A percentile compares a stretch with the other conserved stretches of the same genome.
phyloP scores from a whole-genome alignment of 1,140 invertebrate species.

The Odontomachus brunneus region DNA sequence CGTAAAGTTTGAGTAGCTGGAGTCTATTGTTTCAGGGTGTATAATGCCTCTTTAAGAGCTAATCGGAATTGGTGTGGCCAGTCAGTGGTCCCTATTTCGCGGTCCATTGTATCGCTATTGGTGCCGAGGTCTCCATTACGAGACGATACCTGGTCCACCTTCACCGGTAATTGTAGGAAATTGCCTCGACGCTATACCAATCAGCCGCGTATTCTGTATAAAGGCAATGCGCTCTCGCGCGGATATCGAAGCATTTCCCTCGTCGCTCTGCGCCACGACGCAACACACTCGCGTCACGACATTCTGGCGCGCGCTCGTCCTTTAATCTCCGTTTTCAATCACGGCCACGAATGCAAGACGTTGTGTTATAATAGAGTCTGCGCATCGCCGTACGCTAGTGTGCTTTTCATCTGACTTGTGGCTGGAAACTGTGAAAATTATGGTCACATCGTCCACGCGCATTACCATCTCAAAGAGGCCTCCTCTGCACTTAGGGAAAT shows the following conservation, averaged over 20 bases:
- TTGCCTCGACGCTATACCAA: constrained; percentile 78
- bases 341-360: constrained; percentile 8
- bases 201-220: constrained; percentile 75
- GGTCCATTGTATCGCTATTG: constrained; percentile 70
- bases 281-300: background rate
- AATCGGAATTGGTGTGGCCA: constrained; percentile 3
- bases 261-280: background rate
- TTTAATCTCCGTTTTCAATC: constrained; percentile 72
- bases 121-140: constrained; percentile 5
- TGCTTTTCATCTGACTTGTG: background rate
- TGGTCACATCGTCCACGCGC: background rate
- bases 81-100: constrained; percentile 67
- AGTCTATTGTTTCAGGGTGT: constrained; percentile 41
- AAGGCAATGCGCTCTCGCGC: constrained; percentile 22
- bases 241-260: constrained; percentile 56
- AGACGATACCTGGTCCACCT: constrained; percentile 65
- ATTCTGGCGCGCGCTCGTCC: background rate
- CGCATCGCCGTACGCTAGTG: background rate
- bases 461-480: constrained; percentile 18
- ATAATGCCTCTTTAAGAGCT: constrained; percentile 13
- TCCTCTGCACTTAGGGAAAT: background rate
- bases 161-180: constrained; percentile 79
- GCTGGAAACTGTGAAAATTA: background rate
- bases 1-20: constrained; percentile 7
- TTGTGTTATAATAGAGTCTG: background rate